Conservation (phyloP, 2,888 invertebrate genomes). For the Mayetiola destructor region DNA sequence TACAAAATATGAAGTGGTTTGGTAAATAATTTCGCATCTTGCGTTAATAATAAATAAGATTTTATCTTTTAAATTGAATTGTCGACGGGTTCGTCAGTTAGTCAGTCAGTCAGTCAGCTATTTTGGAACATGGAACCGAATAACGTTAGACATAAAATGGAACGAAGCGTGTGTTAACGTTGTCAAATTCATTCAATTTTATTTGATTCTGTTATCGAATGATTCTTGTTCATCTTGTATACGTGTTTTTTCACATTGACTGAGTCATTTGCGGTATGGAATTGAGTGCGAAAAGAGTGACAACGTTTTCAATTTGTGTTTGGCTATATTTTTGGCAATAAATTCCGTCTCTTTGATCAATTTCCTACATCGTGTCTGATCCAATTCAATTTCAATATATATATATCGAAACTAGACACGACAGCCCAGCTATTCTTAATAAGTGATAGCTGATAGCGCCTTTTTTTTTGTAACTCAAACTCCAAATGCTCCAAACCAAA, state of each 20-base stretch:
- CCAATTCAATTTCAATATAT: too few species aligned
- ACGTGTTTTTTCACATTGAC: not conserved
- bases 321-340: slow-evolving; percentile 6
- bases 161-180: too few species aligned
- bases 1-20: too few species aligned
- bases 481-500: too few species aligned
- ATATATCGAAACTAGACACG: too few species aligned
- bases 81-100: too few species aligned
- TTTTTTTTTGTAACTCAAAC: too few species aligned
- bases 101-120: too few species aligned
- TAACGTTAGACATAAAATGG: too few species aligned
- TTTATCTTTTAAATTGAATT: not conserved
- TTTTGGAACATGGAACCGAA: not conserved
- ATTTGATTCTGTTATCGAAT: not conserved
- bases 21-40: slow-evolving; percentile 5
- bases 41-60: slow-evolving; percentile 7
- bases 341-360: not conserved
- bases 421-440: too few species aligned
- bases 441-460: too few species aligned
- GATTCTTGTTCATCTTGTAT: too few species aligned
- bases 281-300: not conserved
- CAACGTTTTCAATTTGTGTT: not conserved
- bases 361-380: not conserved
- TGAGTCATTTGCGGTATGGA: not conserved
- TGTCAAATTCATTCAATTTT: not conserved